Conservation (phyloP, 2,113 vertebrate species). For the Charadrius vociferus region DNA sequence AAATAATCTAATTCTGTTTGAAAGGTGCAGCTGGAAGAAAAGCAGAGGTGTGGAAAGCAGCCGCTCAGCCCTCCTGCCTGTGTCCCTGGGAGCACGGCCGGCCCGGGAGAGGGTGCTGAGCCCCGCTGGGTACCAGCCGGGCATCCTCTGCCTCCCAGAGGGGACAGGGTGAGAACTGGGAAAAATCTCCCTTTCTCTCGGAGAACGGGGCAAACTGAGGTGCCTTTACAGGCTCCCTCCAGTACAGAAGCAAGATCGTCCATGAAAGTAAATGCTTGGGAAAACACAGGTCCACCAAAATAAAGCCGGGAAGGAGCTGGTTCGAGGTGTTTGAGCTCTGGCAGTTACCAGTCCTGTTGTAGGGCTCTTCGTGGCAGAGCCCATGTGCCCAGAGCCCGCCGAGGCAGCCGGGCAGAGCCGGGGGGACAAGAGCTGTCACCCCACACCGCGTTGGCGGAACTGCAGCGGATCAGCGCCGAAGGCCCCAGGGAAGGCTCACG, state of each 20-base stretch:
- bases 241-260: too few species aligned
- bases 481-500: neutral
- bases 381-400: accelerated
- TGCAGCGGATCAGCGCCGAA: accelerated
- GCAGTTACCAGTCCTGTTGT: neutral
- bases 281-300: neutral
- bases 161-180: accelerated
- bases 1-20: neutral
- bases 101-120: neutral
- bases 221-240: neutral
- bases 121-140: neutral
- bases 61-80: neutral
- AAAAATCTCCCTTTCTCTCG: accelerated
- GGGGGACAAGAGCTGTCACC: neutral
- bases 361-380: neutral
- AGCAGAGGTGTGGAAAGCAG: neutral
- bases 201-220: neutral
- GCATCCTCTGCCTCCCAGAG: neutral
- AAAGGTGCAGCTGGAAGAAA: neutral
- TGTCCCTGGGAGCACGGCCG: neutral
- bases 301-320: neutral
- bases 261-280: neutral
- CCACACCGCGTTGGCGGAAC: accelerated
- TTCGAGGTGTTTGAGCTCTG: neutral
- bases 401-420: neutral